Base-by-base conservation (phyloP, 30 jellyfish, hydroid and myxozoan species). In the Aurelia aurita region DNA sequence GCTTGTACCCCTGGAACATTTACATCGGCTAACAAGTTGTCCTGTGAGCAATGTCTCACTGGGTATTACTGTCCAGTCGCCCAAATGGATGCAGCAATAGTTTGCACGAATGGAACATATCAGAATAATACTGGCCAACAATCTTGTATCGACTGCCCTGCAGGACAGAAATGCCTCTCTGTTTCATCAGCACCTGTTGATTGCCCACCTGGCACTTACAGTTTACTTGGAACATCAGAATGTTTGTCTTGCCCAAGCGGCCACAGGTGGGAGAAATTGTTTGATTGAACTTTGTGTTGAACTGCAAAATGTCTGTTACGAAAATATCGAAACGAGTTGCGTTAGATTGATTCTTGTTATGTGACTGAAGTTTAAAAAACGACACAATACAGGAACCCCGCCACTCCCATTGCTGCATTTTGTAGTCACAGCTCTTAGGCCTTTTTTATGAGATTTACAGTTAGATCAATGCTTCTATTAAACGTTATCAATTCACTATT, bases 101-200 rank as follows among this genome's bases (percentile, higher is more conserved):
- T 74, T 7, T 93, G 98, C 58, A 60, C 39, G 1, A 93, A 93
- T 68, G 97, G 98, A 18, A 93, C 98, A 55, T 93, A 93, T 45
- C 98, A 93, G 64, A 79, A 88, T 25, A 88, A 73, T 19, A 82
- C 96, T 19, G 87, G 84, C 12, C 93, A 87, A 55, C 2, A 63
- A 19, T 55, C 82, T 3, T 86, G 96, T 61, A 22, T 63, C 1
- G 69, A 28, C 18, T 86, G 96, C 63, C 90, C 96, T 65, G 96
- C 80, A 45, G 90, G 90, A 22, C 43, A 45, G 58, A n/a, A 43
- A 12, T 86, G 90, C 39, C 51, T 53, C 25, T 73, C 77, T 12
- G 73, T 74, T 39, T 31, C 79, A 43, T 39, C n/a, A 20, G 34
- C 83, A 3, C 85, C 85, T 1, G 35, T 59, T 72, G 95, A 71